Conservation (phyloP, 2,797 vertebrate genomes). For the Merluccius polli region DNA sequence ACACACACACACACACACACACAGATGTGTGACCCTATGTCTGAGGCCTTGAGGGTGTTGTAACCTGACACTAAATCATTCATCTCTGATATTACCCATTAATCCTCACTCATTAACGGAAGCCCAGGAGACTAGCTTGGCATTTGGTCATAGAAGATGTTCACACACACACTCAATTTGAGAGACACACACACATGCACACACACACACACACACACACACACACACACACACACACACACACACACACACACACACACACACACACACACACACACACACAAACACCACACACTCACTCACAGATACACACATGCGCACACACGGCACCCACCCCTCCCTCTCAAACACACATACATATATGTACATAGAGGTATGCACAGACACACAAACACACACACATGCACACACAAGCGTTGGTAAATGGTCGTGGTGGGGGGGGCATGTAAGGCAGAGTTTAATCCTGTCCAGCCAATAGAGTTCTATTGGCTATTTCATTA, state of each 20-base stretch:
- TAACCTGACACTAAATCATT: slow-evolving; percentile 68
- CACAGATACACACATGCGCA: slow-evolving; percentile 24
- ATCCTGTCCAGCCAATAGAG: slow-evolving; percentile 66
- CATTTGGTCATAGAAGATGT: slow-evolving; percentile 62
- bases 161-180: slow-evolving; percentile 17
- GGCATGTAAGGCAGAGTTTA: slow-evolving; percentile 50
- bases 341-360: slow-evolving; percentile 16
- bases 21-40: slow-evolving; percentile 29
- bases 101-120: slow-evolving; percentile 65
- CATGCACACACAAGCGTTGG: slow-evolving; percentile 19
- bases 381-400: slow-evolving; percentile 14
- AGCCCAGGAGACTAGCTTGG: slow-evolving; percentile 58
- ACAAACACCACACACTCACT: slow-evolving; percentile 9
- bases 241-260: slow-evolving; percentile 26
- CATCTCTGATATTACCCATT: slow-evolving; percentile 68
- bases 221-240: slow-evolving; percentile 22
- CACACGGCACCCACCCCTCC: too few species aligned
- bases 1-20: slow-evolving; percentile 26
- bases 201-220: slow-evolving; percentile 16
- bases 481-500: slow-evolving; percentile 72
- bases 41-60: slow-evolving; percentile 40
- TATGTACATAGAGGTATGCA: too few species aligned
- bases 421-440: slow-evolving; percentile 15
- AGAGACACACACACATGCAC: slow-evolving; percentile 2
- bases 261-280: slow-evolving; percentile 10